Base-by-base conservation (phyloP, 1,140 invertebrate genomes). In the Cherax quadricarinatus region DNA sequence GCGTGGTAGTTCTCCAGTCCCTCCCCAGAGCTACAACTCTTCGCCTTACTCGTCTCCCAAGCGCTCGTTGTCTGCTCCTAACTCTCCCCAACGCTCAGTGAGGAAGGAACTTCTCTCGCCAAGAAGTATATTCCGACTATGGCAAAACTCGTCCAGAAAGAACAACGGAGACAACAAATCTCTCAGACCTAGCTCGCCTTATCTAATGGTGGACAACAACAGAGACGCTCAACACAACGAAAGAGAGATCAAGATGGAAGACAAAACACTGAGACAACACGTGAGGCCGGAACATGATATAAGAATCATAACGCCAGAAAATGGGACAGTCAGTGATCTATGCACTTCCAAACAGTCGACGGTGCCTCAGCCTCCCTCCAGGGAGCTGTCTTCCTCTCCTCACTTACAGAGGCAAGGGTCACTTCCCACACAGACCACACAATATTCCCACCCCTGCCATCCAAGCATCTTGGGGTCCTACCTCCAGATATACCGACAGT, bases 11-110 rank as follows among this genome's bases (percentile, higher is more conserved):
- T 91, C 89, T 9, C 70, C 70, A 21, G 10, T 75, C 10, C 30
- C 30, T 48, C 49, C 48, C 62, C 30, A 70, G 16, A 86, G 30
- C 24, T 62, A 41, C 18, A 86, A n/a, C 75, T 21, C 49, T 4
- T 90, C 89, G 14, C 89, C 90, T 3, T 49, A 48, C 10, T 81
- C 90, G 16, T 91, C 90, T 53, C 90, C 90, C 30, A 86, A 87
- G 30, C 84, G 83, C 30, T 81, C 83, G 24, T 9, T 79, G 60
- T 91, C 90, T 12, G 83, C 90, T 41, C 90, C 90, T 9, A 87
- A 91, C 49, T 91, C 90, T 21, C 90, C 90, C 7, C 90, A 91
- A 30, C 78, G 83, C 12, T 81, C 90, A 14, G n/a, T 30, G 30
- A 88, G 73, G 30, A 80, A 62, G 70, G n/a, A 62, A 14, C 57